Conservation (phyloP, 2,113 vertebrate species). For the Chrysemys picta region DNA sequence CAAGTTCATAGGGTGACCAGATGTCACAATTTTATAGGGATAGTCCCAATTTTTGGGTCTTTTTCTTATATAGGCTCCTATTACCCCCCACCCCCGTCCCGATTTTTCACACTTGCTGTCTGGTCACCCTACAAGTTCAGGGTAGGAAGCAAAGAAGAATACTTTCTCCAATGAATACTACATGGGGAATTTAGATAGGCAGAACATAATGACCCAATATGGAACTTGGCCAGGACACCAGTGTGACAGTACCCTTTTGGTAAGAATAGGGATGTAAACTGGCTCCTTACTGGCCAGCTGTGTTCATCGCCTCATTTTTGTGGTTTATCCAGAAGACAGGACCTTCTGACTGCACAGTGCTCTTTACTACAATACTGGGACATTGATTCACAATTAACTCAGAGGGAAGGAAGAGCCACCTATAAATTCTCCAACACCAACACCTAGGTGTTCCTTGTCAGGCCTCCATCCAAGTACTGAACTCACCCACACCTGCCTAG, state of each 20-base stretch:
- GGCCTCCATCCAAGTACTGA: neutral
- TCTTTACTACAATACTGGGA: neutral
- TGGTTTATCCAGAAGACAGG: neutral
- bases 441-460: neutral
- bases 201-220: neutral
- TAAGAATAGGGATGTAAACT: constrained; percentile 11
- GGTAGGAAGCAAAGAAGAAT: constrained; percentile 32
- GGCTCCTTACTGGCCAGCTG: neutral
- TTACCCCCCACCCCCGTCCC: no score
- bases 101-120: no score
- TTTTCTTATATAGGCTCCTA: no score
- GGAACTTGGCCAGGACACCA: neutral
- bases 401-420: neutral
- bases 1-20: no score
- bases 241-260: neutral
- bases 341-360: neutral
- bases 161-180: neutral
- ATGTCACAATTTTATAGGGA: no score
- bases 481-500: fast-evolving
- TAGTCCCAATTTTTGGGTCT: no score
- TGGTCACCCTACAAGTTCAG: neutral
- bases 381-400: neutral
- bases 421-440: neutral
- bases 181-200: neutral
- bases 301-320: neutral